Conservation (phyloP, 2,113 vertebrate species). For the Cebus imitator region DNA sequence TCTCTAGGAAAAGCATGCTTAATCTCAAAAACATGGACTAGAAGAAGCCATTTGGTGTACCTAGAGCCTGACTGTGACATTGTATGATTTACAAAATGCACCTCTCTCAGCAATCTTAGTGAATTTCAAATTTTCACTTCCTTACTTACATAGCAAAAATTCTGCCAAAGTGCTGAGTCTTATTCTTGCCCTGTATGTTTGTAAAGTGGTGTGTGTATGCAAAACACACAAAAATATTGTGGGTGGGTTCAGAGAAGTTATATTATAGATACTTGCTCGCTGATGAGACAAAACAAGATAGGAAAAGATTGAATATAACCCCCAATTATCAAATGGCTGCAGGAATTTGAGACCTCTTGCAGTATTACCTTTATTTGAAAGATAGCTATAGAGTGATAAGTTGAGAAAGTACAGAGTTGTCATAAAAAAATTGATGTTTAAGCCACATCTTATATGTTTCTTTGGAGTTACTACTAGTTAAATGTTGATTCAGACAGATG, state of each 20-base stretch:
- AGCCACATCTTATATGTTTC: neutral
- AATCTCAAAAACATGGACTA: neutral
- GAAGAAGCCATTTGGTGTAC: neutral
- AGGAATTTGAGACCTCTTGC: neutral
- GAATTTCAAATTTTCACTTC: neutral
- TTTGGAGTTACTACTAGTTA: neutral
- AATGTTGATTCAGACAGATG: neutral
- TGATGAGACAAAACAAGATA: neutral
- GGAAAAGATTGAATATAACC: neutral
- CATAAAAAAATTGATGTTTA: neutral
- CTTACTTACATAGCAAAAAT: neutral
- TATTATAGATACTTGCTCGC: neutral
- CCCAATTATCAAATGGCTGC: neutral
- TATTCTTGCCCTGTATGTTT: neutral
- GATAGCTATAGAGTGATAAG: neutral
- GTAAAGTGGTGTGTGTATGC: neutral
- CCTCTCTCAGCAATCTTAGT: neutral
- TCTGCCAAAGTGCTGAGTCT: neutral
- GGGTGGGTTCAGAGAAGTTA: neutral
- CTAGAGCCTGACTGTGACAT: neutral
- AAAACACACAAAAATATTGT: neutral
- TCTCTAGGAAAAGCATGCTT: neutral
- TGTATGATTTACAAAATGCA: neutral
- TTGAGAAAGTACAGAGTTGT: neutral
- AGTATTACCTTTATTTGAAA: slow-evolving; percentile 22